Base-by-base conservation (phyloP, 2,888 invertebrate species). In the Drosophila conformis region DNA sequence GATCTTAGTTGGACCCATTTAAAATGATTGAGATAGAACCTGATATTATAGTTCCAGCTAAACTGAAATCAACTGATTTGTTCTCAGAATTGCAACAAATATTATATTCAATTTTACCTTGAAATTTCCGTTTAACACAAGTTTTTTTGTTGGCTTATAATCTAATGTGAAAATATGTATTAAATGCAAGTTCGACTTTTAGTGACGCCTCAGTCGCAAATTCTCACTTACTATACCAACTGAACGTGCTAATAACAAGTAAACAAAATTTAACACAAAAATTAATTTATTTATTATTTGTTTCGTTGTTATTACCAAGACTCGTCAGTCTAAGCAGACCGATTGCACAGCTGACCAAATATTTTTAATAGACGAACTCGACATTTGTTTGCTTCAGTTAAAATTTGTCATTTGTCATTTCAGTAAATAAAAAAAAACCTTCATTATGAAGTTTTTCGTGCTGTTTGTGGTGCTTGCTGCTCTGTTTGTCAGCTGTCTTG, bases 361-460 rank as follows among this genome's bases (percentile, higher is more conserved):
- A 7, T 51, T 15, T 51, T 40, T 49, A 68, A 51, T 4, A n/a
- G 2, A 13, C 35, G 15, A 18, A 2, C 31, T 33, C 13, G 25
- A 29, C 25, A 33, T 21, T 33, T 36, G 13, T 8, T 1, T 2
- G 8, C 15, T 33, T 29, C 27, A 72, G 51, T 48, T 29, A 5
- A 21, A 46, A 10, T 21, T 59, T 29, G 8, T 46, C n/a, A 35
- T 27, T 25, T 7, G 8, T 46, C n/a, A 35, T 27, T 25, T 4
- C 13, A 33, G 8, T 13, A 46, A 46, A 15, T 15, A 8, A 40
- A 25, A 4, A 31, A 18, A 18, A 18, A 15, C 11, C 15, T 4
- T 27, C 4, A 46, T 13, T 18, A 67, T 67, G 67, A 67, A 67
- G 46, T 13, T 48, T 31, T 27, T 33, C 4, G 31, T 13, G 6